A percentile compares a stretch with the other conserved stretches of the same genome.
Evolutionary conservation across 2,797 vertebrate species (phyloP).

Genomic region (Notoglanidium macrostoma): DNA sequence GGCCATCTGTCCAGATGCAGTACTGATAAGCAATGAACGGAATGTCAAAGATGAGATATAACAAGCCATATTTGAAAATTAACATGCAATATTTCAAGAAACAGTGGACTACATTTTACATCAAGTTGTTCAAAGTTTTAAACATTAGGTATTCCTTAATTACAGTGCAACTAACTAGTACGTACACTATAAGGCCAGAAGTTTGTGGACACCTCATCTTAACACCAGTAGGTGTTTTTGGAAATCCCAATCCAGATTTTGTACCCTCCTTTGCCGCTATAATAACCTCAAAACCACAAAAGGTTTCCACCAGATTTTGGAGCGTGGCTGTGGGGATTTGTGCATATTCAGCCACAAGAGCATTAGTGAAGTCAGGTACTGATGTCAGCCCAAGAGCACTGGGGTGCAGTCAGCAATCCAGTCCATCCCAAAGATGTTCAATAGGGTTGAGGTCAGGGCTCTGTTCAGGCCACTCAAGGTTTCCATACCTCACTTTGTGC

Average conservation of each 20-base stretch:
- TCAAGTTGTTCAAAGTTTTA: neutral
- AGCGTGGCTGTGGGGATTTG: neutral
- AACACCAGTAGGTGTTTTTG: neutral
- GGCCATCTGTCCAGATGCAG: conserved; percentile 85
- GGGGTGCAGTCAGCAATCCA: neutral
- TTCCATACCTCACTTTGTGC: neutral
- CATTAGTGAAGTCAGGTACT: neutral
- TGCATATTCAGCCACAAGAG: neutral
- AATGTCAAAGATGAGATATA: neutral
- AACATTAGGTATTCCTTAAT: neutral
- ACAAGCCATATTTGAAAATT: neutral
- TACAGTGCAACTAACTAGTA: neutral
- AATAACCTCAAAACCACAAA: neutral
- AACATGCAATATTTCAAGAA: neutral
- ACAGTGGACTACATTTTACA: neutral
- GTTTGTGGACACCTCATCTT: neutral
- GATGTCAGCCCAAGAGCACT: neutral
- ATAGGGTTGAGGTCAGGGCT: neutral
- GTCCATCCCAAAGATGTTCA: neutral
- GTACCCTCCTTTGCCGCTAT: neutral
- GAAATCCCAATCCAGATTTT: neutral
- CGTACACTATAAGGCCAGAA: neutral
- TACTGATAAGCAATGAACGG: conserved; percentile 67
- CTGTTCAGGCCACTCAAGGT: neutral
- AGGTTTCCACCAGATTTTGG: neutral